Base-by-base conservation (phyloP, 1,140 invertebrate species). In the Batillaria attramentaria region DNA sequence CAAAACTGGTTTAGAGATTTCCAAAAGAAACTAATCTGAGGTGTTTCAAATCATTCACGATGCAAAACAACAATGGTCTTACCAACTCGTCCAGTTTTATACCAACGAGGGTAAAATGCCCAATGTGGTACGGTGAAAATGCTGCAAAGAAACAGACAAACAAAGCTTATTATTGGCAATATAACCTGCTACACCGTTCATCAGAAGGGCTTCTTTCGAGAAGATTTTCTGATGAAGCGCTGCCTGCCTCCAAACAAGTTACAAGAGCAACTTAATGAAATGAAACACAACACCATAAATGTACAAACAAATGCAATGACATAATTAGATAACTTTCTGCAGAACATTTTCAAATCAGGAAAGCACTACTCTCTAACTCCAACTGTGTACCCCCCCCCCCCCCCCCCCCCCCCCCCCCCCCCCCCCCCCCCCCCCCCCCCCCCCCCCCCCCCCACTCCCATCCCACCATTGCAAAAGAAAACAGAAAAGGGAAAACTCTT, bases 91-190 rank as follows among this genome's bases (percentile, higher is more conserved):
- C 93, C 76, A 97, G 90, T 69, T 95, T 95, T 80, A 97, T 92
- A 39, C 94, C 92, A 24, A 93, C 93, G 62, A 99, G 93, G 28
- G 95, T 94, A 80, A 96, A 94, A 82, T 96, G 94, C 2, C 98
- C 98, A 91, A 99, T 96, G 85, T 98, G 97, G 87, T 98, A 99
- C 0, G 98, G 98, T 86, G 95, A 97, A 87, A 98, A 99, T 50
- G 98, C 98, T 93, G 96, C 94, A 85, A 97, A 93, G 78, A 82
- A 78, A 80, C n/a, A n/a, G n/a, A 66, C 69, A 76, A 80, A 28
- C 69, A 77, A 78, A 72, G 41, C 39, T 28, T 46, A 28, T 41
- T 31, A 43, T 20, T 42, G 31, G 0, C 1, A 43, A 68, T 41
- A 69, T 41, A 68, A 39, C 35, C 2, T 42, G 5, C 13, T 0